Conservation (phyloP, 2,113 vertebrate genomes). For the Lophura nycthemera region DNA sequence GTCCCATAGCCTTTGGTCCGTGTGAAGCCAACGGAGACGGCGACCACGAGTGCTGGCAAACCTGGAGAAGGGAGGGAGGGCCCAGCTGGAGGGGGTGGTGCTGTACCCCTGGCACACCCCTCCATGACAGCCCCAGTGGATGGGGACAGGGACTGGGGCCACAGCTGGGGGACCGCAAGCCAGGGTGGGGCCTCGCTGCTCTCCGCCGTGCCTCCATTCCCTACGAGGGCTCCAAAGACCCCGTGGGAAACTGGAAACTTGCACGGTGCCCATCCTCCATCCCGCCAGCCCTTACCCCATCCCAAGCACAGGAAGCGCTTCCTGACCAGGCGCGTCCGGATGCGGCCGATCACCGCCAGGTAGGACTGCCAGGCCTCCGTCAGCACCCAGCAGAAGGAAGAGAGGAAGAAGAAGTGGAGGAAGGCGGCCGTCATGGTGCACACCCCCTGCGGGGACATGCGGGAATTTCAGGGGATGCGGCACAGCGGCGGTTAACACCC, state of each 20-base stretch:
- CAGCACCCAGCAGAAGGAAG: slow-evolving; percentile 99
- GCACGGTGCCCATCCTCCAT: fast-evolving
- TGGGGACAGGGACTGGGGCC: not conserved
- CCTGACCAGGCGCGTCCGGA: slow-evolving; percentile 94
- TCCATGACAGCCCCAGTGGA: not conserved
- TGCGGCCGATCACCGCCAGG: slow-evolving; percentile 96
- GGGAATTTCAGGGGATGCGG: not conserved
- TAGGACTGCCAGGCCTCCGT: slow-evolving; percentile 99
- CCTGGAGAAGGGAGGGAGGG: slow-evolving; percentile 68
- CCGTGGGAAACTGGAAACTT: fast-evolving
- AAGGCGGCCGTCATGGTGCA: slow-evolving; percentile 98
- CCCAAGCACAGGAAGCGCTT: slow-evolving; percentile 99
- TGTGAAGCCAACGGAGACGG: slow-evolving; percentile 94
- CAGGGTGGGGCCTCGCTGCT: not conserved
- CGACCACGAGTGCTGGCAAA: slow-evolving; percentile 91
- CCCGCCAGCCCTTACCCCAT: slow-evolving; percentile 85
- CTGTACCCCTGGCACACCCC: not conserved
- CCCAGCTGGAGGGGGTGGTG: not conserved
- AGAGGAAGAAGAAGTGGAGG: slow-evolving; percentile 99
- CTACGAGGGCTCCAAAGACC: not conserved
- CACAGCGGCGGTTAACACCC: fast-evolving
- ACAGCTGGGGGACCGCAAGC: fast-evolving
- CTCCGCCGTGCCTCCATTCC: not conserved
- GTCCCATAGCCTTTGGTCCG: slow-evolving; percentile 96
- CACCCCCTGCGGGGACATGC: slow-evolving; percentile 78